Base-by-base conservation (phyloP, 2,113 vertebrate species). In the Oreochromis tanganicae region DNA sequence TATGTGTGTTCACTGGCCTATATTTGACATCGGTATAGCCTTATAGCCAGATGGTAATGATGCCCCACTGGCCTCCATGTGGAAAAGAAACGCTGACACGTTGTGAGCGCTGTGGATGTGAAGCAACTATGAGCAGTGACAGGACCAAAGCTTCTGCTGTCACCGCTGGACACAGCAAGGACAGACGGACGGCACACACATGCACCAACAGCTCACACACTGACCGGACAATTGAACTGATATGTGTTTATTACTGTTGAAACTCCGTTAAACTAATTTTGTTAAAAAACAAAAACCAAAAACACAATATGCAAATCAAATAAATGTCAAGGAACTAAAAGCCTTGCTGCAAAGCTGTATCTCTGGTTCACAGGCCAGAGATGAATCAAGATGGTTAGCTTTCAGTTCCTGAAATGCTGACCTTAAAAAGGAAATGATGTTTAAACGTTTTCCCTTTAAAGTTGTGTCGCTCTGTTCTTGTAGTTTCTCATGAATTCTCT, bases 41-140 rank as follows among this genome's bases (percentile, higher is more conserved):
- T 92, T 90, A 92, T 88, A 92, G 93, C 94, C 90, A 94, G 91
- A 94, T 93, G 92, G 92, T 92, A 92, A 92, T 92, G 90, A 94
- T 89, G 92, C 91, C 90, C 88, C 91, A 85, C 83, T 91, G 88
- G 89, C 91, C 85, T 91, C 88, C 86, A 38, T 85, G 93, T 92
- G 89, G 91, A 92, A 84, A 89, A 83, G 88, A 81, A 91, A 94
- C 75, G 80, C 92, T 93, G 90, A 93, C 91, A 88, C 68, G 79
- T 93, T 88, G 83, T 91, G 92, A 93, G 90, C 43, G 12, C 57
- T 91, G 85, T 32, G 84, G 85, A 93, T 73, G 90, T 66, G 89
- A 92, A 86, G 87, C 87, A 19, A 29, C 90, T 63, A 92, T 90
- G 91, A 92, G 86, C 91, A 88, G 87, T 89, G 91, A 94, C 94